phyloP scores from a whole-genome alignment of 2,888 invertebrate genomes.

The Lampropteryx suffumata region DNA sequence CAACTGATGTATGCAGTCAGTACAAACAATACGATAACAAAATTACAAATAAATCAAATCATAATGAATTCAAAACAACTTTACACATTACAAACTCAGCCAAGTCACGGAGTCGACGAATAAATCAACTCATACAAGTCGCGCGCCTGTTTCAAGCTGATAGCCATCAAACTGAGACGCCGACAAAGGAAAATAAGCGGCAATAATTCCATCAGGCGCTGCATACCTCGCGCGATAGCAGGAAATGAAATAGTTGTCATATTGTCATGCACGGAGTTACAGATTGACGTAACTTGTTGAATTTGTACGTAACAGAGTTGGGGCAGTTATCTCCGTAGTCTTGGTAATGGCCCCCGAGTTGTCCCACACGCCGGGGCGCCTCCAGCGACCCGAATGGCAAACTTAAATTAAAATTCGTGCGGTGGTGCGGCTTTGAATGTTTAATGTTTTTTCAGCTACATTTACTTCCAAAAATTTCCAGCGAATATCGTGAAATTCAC shows the following conservation, averaged over 20 bases:
- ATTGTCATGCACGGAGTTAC: constrained; percentile 8
- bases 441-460: constrained; percentile 2
- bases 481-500: too few relatives aligned
- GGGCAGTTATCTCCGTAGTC: constrained; percentile 13
- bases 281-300: constrained; percentile 23
- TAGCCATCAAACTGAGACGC: constrained; percentile 21
- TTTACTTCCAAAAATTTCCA: neutral
- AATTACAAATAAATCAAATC: constrained; percentile 12
- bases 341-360: constrained; percentile 8
- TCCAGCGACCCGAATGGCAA: constrained; percentile 1
- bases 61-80: constrained; percentile 12
- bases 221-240: constrained; percentile 9
- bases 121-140: constrained; percentile 20
- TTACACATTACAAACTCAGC: constrained; percentile 15
- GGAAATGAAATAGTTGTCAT: constrained; percentile 16
- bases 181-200: constrained; percentile 18
- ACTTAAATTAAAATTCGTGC: constrained; percentile 21
- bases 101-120: constrained; percentile 10
- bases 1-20: too few relatives aligned
- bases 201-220: constrained; percentile 27
- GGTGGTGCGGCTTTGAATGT: neutral
- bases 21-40: neutral
- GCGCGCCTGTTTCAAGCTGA: constrained; percentile 15
- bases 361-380: constrained; percentile 1
- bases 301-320: constrained; percentile 19